Evolutionary conservation across 1,140 invertebrate species (phyloP), one percentile per base, ranked within the genome.

Genomic region (Antheraea mylitta): DNA sequence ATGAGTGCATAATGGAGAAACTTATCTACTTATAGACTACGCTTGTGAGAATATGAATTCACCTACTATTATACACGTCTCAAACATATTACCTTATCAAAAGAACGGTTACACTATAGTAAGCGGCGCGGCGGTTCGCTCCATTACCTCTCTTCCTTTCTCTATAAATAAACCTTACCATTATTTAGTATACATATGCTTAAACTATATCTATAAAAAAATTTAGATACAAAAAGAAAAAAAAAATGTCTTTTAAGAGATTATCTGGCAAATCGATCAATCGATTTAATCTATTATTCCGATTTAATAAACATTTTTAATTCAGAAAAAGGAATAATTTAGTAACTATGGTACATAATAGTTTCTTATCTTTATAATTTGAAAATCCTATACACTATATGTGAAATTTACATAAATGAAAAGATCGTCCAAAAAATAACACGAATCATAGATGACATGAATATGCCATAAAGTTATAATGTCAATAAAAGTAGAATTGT

Each of bases 1-100:
- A 16, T 53, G 16, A 11, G 45, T 53, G 45, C 45, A 53, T 53
- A 53, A 67, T 65, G 1, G 62, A 60, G 73, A 48, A 67, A 62
- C 67, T 80, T 75, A 36, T 58, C 76, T 80, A 83, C 74, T 78
- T 80, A 81, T 36, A 68, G 59, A 66, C 75, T 74, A 79, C 48
- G 53, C 11, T 42, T 42, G 7, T 42, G 7, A 42, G 38, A 7
- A 11, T 0, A 42, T 2, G 7, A 0, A 42, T 42, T 42, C 67
- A 48, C 45, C 7, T 10, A 48, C 13, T 48, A 53, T 53, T 53
- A 53, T 6, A 53, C 45, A 13, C 45, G 45, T 16, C 16, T 6
- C 45, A 53, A 53, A 53, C 45, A 16, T 11, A 13, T n/a, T 53
- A 53, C 45, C 11, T 42, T 10, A 8, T 10, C 11, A 42, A 42